phyloP scores from a whole-genome alignment of 2,113 vertebrate species.

The Hirundichthys speculiger region DNA sequence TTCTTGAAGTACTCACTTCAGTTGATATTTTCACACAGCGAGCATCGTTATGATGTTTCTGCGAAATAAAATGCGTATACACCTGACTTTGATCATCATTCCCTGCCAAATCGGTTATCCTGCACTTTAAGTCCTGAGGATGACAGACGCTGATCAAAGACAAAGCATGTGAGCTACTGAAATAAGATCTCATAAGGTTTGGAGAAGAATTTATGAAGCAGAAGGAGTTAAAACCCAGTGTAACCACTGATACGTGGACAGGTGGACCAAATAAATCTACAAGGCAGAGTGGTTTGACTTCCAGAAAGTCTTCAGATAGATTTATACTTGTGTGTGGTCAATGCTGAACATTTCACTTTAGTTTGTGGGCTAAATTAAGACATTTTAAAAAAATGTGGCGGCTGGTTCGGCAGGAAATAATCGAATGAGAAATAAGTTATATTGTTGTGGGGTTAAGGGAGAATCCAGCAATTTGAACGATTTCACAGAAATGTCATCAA shows the following conservation, averaged over 20 bases:
- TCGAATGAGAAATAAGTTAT: too few relatives aligned
- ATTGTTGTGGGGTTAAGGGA: too few relatives aligned
- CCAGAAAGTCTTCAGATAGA: slow-evolving; percentile 18
- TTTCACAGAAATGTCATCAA: background rate
- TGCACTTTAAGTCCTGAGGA: background rate
- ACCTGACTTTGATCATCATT: too few relatives aligned
- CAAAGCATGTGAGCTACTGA: slow-evolving; percentile 38
- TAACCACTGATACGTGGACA: slow-evolving; percentile 61
- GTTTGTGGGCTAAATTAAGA: background rate
- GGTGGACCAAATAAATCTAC: slow-evolving; percentile 62
- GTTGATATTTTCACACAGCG: too few relatives aligned
- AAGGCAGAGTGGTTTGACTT: slow-evolving; percentile 22
- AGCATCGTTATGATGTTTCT: too few relatives aligned
- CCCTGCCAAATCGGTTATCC: too few relatives aligned
- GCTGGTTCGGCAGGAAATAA: too few relatives aligned
- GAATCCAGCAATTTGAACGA: background rate
- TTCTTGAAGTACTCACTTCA: too few relatives aligned
- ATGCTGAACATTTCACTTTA: slow-evolving; percentile 3
- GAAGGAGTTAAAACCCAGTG: slow-evolving; percentile 57
- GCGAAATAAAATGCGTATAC: too few relatives aligned
- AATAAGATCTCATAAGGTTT: slow-evolving; percentile 49
- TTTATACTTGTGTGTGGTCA: slow-evolving; percentile 2
- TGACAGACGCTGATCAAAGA: slow-evolving; percentile 49
- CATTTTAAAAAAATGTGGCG: background rate
- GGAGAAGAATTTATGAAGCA: slow-evolving; percentile 45